Conservation (phyloP, 2,888 invertebrate genomes). For the Pyrocoelia pectoralis region DNA sequence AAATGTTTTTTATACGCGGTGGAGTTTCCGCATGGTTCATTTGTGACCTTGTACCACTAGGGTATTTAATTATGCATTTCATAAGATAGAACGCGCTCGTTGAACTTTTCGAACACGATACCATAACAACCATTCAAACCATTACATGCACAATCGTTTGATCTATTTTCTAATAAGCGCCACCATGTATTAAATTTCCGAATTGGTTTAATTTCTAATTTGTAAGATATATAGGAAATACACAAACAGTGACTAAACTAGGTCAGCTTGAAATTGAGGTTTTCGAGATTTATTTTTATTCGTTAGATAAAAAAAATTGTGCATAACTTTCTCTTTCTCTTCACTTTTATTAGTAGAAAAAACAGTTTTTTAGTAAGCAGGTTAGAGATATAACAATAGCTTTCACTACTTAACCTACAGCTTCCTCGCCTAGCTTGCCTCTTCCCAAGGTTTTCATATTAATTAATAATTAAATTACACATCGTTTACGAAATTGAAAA, state of each 20-base stretch:
- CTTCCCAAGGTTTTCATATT: slow-evolving; percentile 6
- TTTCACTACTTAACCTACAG: slow-evolving; percentile 10
- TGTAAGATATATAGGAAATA: not conserved
- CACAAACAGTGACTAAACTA: slow-evolving; percentile 1
- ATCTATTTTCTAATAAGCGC: not conserved
- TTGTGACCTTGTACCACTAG: not conserved
- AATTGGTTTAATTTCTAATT: not conserved
- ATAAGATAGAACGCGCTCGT: not conserved
- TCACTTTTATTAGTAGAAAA: slow-evolving; percentile 10
- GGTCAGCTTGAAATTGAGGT: slow-evolving; percentile 4
- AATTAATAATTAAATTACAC: slow-evolving; percentile 14
- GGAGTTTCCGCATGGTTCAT: not conserved
- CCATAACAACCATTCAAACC: too few species aligned
- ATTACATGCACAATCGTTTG: too few species aligned
- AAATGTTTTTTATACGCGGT: not conserved
- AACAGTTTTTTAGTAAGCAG: not conserved
- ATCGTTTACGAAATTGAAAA: slow-evolving; percentile 13
- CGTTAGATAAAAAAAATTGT: slow-evolving; percentile 7
- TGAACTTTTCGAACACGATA: not conserved
- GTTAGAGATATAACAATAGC: slow-evolving; percentile 9
- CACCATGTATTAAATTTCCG: too few species aligned
- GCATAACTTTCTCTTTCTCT: slow-evolving; percentile 13
- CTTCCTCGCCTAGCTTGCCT: not conserved
- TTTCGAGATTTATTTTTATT: slow-evolving; percentile 7
- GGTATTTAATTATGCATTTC: not conserved